Conservation (phyloP, 2,113 vertebrate genomes). For the Sinocyclocheilus anshuiensis region DNA sequence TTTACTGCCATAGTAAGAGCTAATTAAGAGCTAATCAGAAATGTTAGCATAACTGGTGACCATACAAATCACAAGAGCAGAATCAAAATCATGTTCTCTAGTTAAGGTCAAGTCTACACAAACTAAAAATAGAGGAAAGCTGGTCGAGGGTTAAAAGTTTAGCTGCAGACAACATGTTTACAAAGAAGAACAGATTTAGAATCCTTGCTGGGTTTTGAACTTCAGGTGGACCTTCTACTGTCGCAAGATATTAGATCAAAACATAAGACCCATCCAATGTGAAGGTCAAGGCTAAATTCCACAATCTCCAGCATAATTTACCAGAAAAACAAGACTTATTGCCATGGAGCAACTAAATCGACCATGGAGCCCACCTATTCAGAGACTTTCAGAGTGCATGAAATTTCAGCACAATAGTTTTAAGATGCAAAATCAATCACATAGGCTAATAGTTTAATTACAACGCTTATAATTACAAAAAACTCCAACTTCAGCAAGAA, state of each 20-base stretch:
- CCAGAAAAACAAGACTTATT: not conserved
- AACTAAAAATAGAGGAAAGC: not conserved
- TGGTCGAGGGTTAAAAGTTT: not conserved
- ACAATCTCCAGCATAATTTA: not conserved
- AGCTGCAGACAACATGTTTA: not conserved
- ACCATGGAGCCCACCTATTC: not conserved
- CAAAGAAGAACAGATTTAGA: not conserved
- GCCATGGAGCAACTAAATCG: not conserved
- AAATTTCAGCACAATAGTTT: not conserved
- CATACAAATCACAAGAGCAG: not conserved
- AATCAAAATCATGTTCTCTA: not conserved
- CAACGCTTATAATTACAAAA: not conserved
- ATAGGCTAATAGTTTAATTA: constrained; percentile 15
- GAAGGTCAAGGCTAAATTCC: constrained; percentile 21
- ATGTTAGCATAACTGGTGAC: not conserved
- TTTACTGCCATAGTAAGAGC: not conserved
- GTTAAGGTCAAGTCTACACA: not conserved
- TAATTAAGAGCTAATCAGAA: constrained; percentile 5
- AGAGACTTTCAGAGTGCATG: not conserved
- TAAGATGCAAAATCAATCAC: constrained; percentile 7
- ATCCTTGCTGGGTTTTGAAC: constrained; percentile 14
- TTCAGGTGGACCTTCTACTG: constrained; percentile 8
- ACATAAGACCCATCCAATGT: not conserved
- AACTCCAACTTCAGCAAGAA: constrained; percentile 3
- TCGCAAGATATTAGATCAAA: constrained; percentile 33